Evolutionary conservation across 2,113 vertebrate genomes (phyloP), one percentile per base, ranked within the genome.

Genomic region (Corythornis cristatus): DNA sequence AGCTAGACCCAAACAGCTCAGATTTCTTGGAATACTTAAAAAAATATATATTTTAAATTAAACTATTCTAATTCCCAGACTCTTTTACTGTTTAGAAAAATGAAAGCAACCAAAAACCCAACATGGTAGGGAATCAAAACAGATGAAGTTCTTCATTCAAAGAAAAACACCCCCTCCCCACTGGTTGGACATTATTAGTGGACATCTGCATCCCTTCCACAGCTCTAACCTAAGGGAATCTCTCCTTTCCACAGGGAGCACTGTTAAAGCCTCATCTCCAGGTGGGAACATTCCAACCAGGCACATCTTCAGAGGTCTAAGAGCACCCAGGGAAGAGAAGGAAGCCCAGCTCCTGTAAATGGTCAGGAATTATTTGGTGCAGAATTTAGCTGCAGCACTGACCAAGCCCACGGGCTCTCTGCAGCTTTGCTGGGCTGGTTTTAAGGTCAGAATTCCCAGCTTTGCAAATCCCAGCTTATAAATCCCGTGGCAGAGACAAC

Each of bases 361-460:
- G 37, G 9, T 37, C 37, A 37, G 37, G 37, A 37, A 37, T 37
- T 37, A 37, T 9, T 37, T 37, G 37, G 37, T 4, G 4, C 40
- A 64, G 74, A 92, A 79, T 75, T 86, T 66, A 78, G 79, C 80
- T 56, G 21, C n/a, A 46, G 57, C 42, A 54, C 75, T 70, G 76
- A 82, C 66, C 56, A 33, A 76, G 83, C 61, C 37, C 28, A 37
- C 0, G 3, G 58, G 62, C 94, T 86, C 78, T 84, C 77, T 19
- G 5, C 75, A 79, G 84, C 46, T 89, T 60, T 60, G 51, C 14
- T 23, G 45, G 64, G 64, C 82, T 89, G 71, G 66, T 80, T 93
- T 93, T 95, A 88, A 94, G 93, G 72, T 89, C 68, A 89, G 75
- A 89, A 86, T 61, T 85, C 70, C 83, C 82, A 89, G 89, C 65